Conservation (phyloP, 2,797 vertebrate species). For the Galagoides demidoff region DNA sequence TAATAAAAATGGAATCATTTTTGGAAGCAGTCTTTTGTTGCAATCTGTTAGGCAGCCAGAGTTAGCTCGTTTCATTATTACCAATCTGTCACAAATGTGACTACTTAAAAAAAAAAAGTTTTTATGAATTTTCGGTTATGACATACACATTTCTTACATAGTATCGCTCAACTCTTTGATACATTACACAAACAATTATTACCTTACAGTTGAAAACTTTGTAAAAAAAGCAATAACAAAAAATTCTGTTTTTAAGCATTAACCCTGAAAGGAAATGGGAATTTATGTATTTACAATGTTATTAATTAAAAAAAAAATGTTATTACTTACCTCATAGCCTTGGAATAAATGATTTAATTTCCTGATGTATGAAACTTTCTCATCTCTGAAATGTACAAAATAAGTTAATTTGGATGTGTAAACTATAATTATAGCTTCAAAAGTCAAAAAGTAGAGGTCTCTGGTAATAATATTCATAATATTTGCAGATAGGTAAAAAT, state of each 20-base stretch:
- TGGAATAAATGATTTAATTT: constrained; percentile 45
- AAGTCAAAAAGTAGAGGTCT: constrained; percentile 26
- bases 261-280: neutral
- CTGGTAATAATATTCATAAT: neutral
- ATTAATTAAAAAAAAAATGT: constrained; percentile 18
- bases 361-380: constrained; percentile 9
- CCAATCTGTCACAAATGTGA: constrained; percentile 52
- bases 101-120: neutral
- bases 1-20: constrained; percentile 69
- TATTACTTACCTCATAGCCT: constrained; percentile 31
- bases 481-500: neutral
- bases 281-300: constrained; percentile 47
- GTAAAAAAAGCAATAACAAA: neutral
- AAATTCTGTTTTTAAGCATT: constrained; percentile 42
- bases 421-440: constrained; percentile 45
- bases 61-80: constrained; percentile 65
- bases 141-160: constrained; percentile 32
- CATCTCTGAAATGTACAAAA: constrained; percentile 53
- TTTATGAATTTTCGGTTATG: neutral
- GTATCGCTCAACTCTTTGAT: neutral
- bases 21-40: constrained; percentile 69
- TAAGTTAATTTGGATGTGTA: constrained; percentile 46
- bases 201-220: constrained; percentile 17
- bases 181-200: constrained; percentile 11
- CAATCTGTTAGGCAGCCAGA: constrained; percentile 66